Evolutionary conservation across 2,797 vertebrate genomes (phyloP).

Genomic region (Lindbergichthys nudifrons): DNA sequence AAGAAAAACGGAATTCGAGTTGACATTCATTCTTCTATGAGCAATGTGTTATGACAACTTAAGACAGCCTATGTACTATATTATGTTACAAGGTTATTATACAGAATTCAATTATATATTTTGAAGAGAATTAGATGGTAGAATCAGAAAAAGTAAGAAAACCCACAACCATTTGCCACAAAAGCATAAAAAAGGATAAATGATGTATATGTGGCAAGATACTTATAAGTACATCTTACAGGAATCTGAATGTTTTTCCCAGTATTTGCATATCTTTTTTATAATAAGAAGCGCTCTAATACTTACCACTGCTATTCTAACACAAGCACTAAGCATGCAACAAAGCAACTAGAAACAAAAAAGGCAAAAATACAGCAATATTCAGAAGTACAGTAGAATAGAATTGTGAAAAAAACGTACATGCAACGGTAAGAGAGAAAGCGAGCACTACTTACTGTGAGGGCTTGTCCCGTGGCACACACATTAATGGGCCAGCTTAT

Average conservation of each 20-base stretch:
- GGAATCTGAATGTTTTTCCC: background rate
- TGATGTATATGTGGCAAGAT: background rate
- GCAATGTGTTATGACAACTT: background rate
- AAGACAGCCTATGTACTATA: background rate
- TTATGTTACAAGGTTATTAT: background rate
- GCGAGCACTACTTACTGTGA: conserved; percentile 93
- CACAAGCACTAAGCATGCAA: conserved; percentile 78
- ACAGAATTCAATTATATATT: background rate
- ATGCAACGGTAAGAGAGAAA: conserved; percentile 80
- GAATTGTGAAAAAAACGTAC: conserved; percentile 54
- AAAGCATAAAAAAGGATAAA: background rate
- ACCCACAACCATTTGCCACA: conserved; percentile 47
- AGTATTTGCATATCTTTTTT: background rate
- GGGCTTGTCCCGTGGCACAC: conserved; percentile 86
- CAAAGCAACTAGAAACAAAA: conserved; percentile 61
- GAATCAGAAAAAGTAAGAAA: conserved; percentile 47
- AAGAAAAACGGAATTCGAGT: conserved; percentile 51
- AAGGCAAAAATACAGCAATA: conserved; percentile 25
- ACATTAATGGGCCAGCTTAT: conserved; percentile 87
- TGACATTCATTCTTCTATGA: background rate
- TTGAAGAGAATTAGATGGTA: conserved; percentile 14
- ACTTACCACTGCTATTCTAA: conserved; percentile 57
- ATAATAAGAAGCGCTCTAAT: conserved; percentile 21
- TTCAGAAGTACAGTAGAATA: conserved; percentile 45
- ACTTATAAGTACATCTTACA: background rate